Conservation (phyloP, 2,888 invertebrate genomes). For the Spisula solida region DNA sequence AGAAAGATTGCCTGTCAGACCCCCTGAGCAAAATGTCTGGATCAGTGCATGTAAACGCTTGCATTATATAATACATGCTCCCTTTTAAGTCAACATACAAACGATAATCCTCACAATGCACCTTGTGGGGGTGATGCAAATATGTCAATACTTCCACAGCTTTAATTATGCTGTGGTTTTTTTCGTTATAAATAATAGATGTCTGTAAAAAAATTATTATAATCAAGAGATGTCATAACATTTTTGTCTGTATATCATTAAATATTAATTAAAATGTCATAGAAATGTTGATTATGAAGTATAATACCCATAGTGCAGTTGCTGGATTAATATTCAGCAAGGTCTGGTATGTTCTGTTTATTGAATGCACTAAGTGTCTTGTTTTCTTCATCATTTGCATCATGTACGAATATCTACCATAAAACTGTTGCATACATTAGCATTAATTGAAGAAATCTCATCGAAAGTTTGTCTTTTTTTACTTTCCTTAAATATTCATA, state of each 20-base stretch:
- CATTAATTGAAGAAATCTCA: constrained; percentile 30
- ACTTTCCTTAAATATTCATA: constrained; percentile 46
- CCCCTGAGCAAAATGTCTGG: too few species aligned
- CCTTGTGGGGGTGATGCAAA: too few species aligned
- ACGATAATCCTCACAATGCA: too few species aligned
- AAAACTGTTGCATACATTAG: constrained; percentile 24
- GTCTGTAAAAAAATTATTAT: background rate
- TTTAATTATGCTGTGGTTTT: background rate
- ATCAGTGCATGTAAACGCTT: too few species aligned
- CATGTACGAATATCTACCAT: background rate
- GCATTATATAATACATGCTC: too few species aligned
- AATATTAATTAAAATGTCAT: background rate
- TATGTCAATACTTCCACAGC: too few species aligned
- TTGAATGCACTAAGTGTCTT: background rate
- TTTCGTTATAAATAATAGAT: background rate
- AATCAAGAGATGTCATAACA: background rate
- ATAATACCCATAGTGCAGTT: background rate
- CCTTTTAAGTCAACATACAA: too few species aligned
- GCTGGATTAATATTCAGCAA: background rate
- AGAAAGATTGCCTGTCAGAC: too few species aligned
- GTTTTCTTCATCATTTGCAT: background rate
- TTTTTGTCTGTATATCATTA: background rate
- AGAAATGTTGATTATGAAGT: background rate
- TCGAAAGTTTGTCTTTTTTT: constrained; percentile 42
- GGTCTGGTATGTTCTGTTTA: background rate